Evolutionary conservation across 1,140 invertebrate genomes (phyloP), one percentile per base, ranked within the genome.

Genomic region (Liolophura sinensis): DNA sequence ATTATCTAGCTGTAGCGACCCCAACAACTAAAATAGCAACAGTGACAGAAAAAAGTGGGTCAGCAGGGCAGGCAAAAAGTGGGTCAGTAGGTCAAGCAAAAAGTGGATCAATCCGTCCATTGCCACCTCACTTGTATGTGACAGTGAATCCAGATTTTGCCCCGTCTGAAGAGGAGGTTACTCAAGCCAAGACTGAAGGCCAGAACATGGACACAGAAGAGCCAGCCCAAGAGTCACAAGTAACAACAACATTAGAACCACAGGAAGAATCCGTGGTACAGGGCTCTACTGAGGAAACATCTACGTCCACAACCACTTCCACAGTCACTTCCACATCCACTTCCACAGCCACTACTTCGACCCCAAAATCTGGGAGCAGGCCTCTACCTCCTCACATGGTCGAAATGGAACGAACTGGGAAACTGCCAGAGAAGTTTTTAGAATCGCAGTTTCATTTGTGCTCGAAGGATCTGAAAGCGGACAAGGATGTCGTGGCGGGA

Each of bases 351-450:
- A n/a, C 22, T 22, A 27, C 4, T 12, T 20, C 51, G 12, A 27
- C 50, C 40, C 52, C 48, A 22, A n/a, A 61, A 16, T 31, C 27
- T n/a, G n/a, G 18, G n/a, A 61, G 11, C 18, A 61, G 20, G 15
- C 51, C 18, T 16, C 46, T 18, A 18, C 61, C n/a, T 24, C 48
- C 9, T 16, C 11, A 12, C 22, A 18, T 46, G 12, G 24, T 20
- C 15, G 11, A 51, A 31, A 20, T 55, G 55, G 18, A 22, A 16
- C 22, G 56, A 12, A 15, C 62, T 55, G 16, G 24, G 20, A 48
- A 18, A 18, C 71, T 70, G 54, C 51, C 67, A 16, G 0, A 40
- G 18, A n/a, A n/a, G n/a, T n/a, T n/a, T n/a, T n/a, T n/a, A n/a
- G n/a, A 50, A 62, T 20, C 27, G 27, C 22, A 65, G 60, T 27